A percentile compares a stretch with the other conserved stretches of the same genome.
Conservation (phyloP, 2,113 vertebrate genomes). For the Otolemur garnettii region DNA sequence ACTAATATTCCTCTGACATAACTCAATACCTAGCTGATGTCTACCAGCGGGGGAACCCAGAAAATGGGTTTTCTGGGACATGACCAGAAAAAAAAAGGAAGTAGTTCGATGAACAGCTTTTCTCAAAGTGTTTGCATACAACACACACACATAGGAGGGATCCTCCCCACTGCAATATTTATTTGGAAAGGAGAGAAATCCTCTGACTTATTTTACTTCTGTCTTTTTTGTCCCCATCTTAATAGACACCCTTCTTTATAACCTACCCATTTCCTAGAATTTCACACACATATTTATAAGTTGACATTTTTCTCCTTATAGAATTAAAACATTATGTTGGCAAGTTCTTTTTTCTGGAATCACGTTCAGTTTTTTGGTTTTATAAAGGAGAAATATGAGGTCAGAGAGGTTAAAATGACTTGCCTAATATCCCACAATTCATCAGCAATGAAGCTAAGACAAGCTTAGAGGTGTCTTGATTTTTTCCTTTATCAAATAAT, state of each 20-base stretch:
- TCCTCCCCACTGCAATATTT: not conserved
- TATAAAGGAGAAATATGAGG: constrained; percentile 26
- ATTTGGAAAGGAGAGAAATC: not conserved
- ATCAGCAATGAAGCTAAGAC: not conserved
- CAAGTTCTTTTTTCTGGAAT: constrained; percentile 31
- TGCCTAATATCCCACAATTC: not conserved
- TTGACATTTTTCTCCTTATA: constrained; percentile 1
- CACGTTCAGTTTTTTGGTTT: constrained; percentile 7
- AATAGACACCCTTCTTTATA: not conserved
- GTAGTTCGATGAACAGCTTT: not conserved
- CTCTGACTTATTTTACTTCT: not conserved
- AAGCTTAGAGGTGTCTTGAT: not conserved
- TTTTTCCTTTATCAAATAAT: constrained; percentile 57
- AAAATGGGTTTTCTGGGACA: not conserved
- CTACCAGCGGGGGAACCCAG: not conserved
- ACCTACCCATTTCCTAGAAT: constrained; percentile 37
- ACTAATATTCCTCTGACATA: not conserved
- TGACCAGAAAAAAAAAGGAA: not conserved
- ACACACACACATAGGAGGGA: not conserved
- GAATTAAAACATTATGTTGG: constrained; percentile 26
- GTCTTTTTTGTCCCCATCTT: not conserved
- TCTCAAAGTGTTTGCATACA: not conserved
- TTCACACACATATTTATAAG: constrained; percentile 42
- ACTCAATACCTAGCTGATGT: not conserved
- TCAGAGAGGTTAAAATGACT: constrained; percentile 34